Base-by-base conservation (phyloP, 2,888 invertebrate genomes). In the Neoascia interrupta region DNA sequence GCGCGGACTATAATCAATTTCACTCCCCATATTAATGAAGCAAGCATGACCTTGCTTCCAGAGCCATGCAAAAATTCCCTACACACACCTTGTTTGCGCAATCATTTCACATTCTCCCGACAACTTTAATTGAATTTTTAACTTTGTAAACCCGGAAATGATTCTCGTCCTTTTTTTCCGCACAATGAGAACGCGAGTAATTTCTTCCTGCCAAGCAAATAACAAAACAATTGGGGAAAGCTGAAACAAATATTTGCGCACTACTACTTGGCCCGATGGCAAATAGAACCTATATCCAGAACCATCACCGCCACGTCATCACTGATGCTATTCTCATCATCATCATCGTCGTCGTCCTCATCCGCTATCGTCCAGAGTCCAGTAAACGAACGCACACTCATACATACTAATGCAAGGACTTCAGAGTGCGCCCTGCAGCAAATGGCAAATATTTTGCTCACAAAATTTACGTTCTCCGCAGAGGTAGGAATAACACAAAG, bases 401-500 rank as follows among this genome's bases (percentile, higher is more conserved):
- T 43, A 37, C 47, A 11, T 21, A 31, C 21, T 15, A 37, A 53
- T 61, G 43, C 51, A n/a, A 68, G 54, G 34, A 47, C 47, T 37
- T 23, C n/a, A 19, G 18, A 31, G n/a, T 31, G 47, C 66, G 66
- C 60, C 66, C 51, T 73, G 61, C 79, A 73, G 79, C 73, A 43
- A 66, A 66, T 66, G 43, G 66, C 66, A 73, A 73, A 73, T 73
- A 79, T 73, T 79, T 79, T 68, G 54, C 56, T 79, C 66, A 45
- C 66, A 68, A 79, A 79, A 79, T 79, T 54, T 79, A 73, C 79
- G 66, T 79, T 73, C 61, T 68, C 54, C 66, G 45, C 66, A 56
- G 66, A 79, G 79, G 79, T 79, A 79, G 56, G 61, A 79, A 79
- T 73, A 79, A 60, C 73, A 79, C 73, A 79, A 75, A 75, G 66